A percentile compares a stretch with the other conserved stretches of the same genome.
Conservation (phyloP, 1,140 invertebrate genomes). For the Calosoma granatense region DNA sequence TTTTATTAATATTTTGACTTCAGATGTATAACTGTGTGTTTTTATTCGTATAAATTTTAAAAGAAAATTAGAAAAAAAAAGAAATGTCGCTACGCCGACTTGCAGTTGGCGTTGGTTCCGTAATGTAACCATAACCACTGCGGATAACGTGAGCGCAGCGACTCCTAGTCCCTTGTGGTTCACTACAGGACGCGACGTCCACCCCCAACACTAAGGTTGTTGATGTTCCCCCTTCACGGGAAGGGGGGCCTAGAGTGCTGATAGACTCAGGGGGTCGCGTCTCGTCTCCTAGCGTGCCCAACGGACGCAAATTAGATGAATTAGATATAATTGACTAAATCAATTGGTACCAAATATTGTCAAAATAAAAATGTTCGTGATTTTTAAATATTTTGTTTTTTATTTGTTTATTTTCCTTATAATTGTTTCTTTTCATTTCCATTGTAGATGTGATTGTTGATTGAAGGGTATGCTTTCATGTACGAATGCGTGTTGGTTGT, state of each 20-base stretch:
- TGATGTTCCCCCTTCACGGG: background rate
- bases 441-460: too few species aligned
- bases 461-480: too few species aligned
- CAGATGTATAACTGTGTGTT: conserved; percentile 33
- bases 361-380: conserved; percentile 34
- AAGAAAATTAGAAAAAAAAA: conserved; percentile 8
- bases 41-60: conserved; percentile 33
- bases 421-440: conserved; percentile 16
- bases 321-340: conserved; percentile 19
- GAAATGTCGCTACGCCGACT: background rate
- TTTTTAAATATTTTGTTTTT: conserved; percentile 31
- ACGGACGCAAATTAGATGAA: background rate
- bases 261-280: background rate
- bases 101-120: background rate
- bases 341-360: conserved; percentile 36
- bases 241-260: background rate
- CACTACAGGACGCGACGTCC: background rate
- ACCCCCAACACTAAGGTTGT: background rate
- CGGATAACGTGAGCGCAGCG: too few species aligned
- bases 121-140: background rate
- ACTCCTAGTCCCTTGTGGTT: background rate
- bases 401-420: conserved; percentile 24
- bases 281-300: background rate
- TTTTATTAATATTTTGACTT: conserved; percentile 33
- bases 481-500: too few species aligned